These are phyloP conservation scores for Micropoecilia bifurca DNA, from an alignment of 2,797 vertebrate species.

Conservation along the genomic window DNA sequence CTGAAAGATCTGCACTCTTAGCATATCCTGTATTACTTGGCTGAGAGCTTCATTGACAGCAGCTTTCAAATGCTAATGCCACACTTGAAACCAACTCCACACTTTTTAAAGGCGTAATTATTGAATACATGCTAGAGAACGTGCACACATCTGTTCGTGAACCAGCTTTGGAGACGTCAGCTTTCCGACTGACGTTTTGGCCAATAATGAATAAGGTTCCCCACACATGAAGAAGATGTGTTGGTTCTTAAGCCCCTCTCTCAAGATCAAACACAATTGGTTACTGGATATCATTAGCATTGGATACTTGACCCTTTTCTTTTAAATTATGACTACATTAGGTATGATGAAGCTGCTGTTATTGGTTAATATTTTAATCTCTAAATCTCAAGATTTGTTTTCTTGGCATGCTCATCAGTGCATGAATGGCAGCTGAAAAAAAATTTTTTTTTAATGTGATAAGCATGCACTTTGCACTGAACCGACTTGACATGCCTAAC, in stretches of 20 bases:
- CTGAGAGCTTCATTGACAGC: background rate
- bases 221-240: background rate
- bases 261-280: background rate
- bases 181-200: background rate
- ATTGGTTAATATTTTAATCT: background rate
- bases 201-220: background rate
- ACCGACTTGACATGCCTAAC: background rate
- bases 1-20: background rate
- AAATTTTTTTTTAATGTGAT: background rate
- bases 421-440: background rate
- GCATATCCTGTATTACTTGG: background rate
- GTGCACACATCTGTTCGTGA: constrained; percentile 7
- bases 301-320: background rate
- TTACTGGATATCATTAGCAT: background rate
- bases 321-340: background rate
- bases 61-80: constrained; percentile 17
- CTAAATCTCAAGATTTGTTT: constrained; percentile 4
- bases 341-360: background rate
- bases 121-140: background rate
- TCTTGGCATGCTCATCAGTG: background rate
- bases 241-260: background rate
- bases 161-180: background rate
- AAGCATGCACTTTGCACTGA: background rate
- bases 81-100: constrained; percentile 3
- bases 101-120: constrained; percentile 6